phyloP scores from a whole-genome alignment of 2,113 vertebrate species.

The Mohoua ochrocephala region DNA sequence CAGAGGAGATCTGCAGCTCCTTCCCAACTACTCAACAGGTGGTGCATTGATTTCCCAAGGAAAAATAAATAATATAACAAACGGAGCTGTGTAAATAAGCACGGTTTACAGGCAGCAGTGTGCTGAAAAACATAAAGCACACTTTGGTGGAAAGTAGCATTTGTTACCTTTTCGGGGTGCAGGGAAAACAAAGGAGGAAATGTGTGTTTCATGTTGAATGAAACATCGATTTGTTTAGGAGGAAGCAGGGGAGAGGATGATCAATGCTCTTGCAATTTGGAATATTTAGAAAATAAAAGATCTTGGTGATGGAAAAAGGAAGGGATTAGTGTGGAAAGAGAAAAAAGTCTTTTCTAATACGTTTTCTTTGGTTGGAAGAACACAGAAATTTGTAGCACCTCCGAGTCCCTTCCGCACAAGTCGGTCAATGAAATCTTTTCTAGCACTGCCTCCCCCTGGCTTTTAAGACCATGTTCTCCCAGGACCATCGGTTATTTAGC shows the following conservation, averaged over 20 bases:
- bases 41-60: not conserved
- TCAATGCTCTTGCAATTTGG: not conserved
- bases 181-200: not conserved
- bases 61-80: not conserved
- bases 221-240: conserved; percentile 23
- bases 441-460: not conserved
- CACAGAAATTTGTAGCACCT: not conserved
- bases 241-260: not conserved
- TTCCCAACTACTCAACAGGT: not conserved
- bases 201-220: conserved; percentile 12
- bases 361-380: not conserved
- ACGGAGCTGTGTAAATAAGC: not conserved
- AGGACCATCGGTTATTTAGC: not conserved
- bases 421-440: not conserved
- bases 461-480: not conserved
- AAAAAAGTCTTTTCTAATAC: not conserved
- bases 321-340: not conserved
- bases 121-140: not conserved
- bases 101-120: not conserved
- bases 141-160: not conserved
- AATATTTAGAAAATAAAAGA: not conserved
- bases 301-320: not conserved
- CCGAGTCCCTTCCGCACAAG: not conserved
- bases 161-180: not conserved
- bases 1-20: not conserved